phyloP scores from a whole-genome alignment of 1,140 invertebrate species.

The Drosophila yakuba region DNA sequence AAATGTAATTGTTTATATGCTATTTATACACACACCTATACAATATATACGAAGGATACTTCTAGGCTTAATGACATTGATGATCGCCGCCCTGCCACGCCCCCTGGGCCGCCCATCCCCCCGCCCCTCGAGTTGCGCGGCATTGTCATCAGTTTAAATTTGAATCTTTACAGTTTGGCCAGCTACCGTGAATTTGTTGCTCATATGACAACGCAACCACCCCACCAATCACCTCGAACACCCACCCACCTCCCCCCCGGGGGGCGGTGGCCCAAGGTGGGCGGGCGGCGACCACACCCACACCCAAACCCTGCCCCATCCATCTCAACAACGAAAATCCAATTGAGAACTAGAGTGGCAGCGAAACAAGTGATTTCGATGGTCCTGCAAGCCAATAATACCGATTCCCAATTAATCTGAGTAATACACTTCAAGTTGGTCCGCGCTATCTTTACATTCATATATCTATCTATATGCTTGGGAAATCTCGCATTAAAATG shows the following conservation, averaged over 20 bases:
- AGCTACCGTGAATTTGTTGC: slow-evolving; percentile 66
- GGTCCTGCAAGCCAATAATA: slow-evolving; percentile 10
- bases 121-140: slow-evolving; percentile 27
- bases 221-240: slow-evolving; percentile 29
- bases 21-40: slow-evolving; percentile 46
- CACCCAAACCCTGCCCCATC: not conserved
- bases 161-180: slow-evolving; percentile 71
- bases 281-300: not conserved
- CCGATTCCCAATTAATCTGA: no score
- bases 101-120: slow-evolving; percentile 18
- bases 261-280: slow-evolving; percentile 27
- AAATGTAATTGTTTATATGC: slow-evolving; percentile 79
- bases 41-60: slow-evolving; percentile 44
- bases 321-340: slow-evolving; percentile 73
- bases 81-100: not conserved
- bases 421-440: not conserved
- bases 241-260: slow-evolving; percentile 7
- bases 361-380: slow-evolving; percentile 30
- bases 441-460: not conserved
- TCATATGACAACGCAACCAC: slow-evolving; percentile 64
- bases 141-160: slow-evolving; percentile 79
- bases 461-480: not conserved
- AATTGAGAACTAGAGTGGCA: slow-evolving; percentile 55
- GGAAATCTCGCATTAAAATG: no score
- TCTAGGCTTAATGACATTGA: slow-evolving; percentile 33